A percentile compares a stretch with the other conserved stretches of the same genome.
These are phyloP conservation scores for Sigmodon hispidus DNA, from an alignment of 2,113 vertebrate genomes.

Conservation along the genomic window DNA sequence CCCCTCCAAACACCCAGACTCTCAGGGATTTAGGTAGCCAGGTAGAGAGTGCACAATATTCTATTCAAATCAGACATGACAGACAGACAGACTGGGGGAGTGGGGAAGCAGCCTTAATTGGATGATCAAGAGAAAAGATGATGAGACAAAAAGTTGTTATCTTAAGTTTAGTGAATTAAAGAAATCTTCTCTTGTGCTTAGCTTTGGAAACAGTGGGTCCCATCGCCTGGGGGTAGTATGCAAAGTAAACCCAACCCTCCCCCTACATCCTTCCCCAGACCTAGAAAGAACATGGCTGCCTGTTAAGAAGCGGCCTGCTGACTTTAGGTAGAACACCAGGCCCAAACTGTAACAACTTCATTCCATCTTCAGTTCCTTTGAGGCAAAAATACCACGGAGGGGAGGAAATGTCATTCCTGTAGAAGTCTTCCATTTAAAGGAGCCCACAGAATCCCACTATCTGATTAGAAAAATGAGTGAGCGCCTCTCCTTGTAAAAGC, in stretches of 20 bases:
- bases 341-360: neutral
- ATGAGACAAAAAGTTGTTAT: neutral
- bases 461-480: constrained; percentile 40
- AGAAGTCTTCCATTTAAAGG: constrained; percentile 23
- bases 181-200: neutral
- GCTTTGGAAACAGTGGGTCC: neutral
- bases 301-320: neutral
- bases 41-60: neutral
- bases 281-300: neutral
- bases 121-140: neutral
- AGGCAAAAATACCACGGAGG: constrained; percentile 47
- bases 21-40: neutral
- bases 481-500: constrained; percentile 11
- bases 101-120: neutral
- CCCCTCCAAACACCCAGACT: neutral
- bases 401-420: constrained; percentile 38
- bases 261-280: neutral
- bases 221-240: neutral
- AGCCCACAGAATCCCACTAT: neutral
- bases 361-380: neutral
- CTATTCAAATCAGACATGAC: neutral
- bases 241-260: neutral
- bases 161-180: constrained; percentile 23
- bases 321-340: constrained; percentile 28
- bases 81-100: too few relatives aligned